Percentiles rank a stretch among this genome's conserved stretches.
Conservation (phyloP, 30 jellyfish, hydroid and myxozoan species). For the Mastigias papua region DNA sequence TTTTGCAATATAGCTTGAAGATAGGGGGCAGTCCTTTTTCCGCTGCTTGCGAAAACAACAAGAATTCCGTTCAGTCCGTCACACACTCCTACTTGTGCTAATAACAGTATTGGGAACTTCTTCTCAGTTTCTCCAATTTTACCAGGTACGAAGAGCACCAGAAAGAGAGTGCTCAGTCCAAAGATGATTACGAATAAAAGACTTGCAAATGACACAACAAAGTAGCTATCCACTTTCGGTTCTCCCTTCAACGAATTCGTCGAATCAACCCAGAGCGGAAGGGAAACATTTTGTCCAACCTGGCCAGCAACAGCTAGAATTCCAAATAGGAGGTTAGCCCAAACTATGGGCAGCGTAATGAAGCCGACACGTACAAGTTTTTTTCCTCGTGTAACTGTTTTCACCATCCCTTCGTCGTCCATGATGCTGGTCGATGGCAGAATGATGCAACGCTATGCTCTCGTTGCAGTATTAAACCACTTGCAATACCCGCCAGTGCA, state of each 20-base stretch:
- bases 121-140: conserved; percentile 30
- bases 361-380: conserved; percentile 9
- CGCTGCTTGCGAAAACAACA: conserved; percentile 70
- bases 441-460: not conserved
- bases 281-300: conserved; percentile 55
- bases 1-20: conserved; percentile 58
- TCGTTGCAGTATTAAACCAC: not conserved
- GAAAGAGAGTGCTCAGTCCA: conserved; percentile 25
- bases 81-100: conserved; percentile 47
- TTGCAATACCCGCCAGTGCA: not conserved
- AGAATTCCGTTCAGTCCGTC: conserved; percentile 40
- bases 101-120: conserved; percentile 27
- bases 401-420: not conserved
- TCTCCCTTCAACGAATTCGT: not conserved
- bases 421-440: not conserved
- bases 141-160: not conserved
- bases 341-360: not conserved
- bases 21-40: conserved; percentile 73
- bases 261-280: conserved; percentile 64
- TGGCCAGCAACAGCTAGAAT: conserved; percentile 50
- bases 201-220: conserved; percentile 61
- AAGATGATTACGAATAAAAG: conserved; percentile 36
- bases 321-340: conserved; percentile 60
- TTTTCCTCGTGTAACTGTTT: not conserved
- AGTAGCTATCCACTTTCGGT: conserved; percentile 37